phyloP scores from a whole-genome alignment of 2,888 invertebrate genomes.

The Dasysyrphus albostriatus region DNA sequence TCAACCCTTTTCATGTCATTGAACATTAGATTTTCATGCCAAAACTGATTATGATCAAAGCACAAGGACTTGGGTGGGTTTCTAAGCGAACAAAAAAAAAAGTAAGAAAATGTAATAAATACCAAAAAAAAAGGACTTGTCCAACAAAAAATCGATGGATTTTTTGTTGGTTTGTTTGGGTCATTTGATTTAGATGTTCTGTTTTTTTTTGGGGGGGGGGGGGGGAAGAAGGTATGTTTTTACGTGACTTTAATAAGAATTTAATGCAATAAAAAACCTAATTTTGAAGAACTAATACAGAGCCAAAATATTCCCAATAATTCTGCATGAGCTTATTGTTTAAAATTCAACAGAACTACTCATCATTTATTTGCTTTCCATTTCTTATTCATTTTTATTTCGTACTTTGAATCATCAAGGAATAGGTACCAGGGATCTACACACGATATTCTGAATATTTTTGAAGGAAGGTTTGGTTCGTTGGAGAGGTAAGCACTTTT shows the following conservation, averaged over 20 bases:
- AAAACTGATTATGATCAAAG: conserved; percentile 59
- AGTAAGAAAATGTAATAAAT: conserved; percentile 16
- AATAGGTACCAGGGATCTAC: fast-evolving
- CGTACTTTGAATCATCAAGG: neutral
- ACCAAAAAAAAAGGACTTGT: conserved; percentile 11
- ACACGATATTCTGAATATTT: neutral
- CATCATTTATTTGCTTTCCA: neutral
- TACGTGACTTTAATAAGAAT: neutral
- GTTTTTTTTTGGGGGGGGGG: neutral
- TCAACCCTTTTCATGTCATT: conserved; percentile 73
- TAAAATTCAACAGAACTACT: neutral
- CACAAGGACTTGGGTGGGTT: conserved; percentile 38
- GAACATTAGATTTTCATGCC: conserved; percentile 63
- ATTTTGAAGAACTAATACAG: neutral
- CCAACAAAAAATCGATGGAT: conserved; percentile 22
- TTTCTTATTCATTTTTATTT: neutral
- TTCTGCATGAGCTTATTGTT: neutral
- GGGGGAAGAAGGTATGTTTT: neutral
- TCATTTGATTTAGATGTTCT: neutral
- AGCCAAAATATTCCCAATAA: neutral
- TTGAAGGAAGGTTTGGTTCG: neutral
- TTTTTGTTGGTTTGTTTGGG: neutral
- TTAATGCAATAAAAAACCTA: neutral
- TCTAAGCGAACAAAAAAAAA: neutral
- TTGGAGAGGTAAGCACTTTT: too few relatives aligned